Base-by-base conservation (phyloP, 1,140 invertebrate genomes). In the Tenebrio molitor region DNA sequence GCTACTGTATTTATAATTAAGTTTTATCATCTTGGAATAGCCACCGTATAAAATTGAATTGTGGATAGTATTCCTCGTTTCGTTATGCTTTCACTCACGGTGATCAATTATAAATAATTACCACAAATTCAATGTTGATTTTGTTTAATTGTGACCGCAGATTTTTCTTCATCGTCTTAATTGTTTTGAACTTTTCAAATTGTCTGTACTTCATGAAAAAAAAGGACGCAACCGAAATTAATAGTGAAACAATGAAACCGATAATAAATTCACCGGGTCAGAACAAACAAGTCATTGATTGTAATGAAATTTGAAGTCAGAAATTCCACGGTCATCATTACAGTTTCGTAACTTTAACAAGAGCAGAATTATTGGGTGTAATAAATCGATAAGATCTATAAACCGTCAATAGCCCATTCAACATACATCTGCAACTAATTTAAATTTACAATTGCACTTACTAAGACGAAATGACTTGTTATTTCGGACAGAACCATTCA, bases 41-140 rank as follows among this genome's bases (percentile, higher is more conserved):
- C 29, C 50, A 58, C 23, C n/a, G 50, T 58, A 29, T 14, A 58
- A 58, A 58, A 58, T 58, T 58, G 50, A 58, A 58, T 58, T 15
- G 50, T 58, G 23, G 50, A 58, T 58, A 21, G 23, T 58, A 58
- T 29, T 58, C 29, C 50, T 25, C 64, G 44, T 66, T 66, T 66
- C 33, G 64, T 66, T 66, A 66, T 66, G 64, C 64, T 66, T 66
- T 66, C 64, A 66, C 64, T 65, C 33, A 39, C 42, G 42, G 64
- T 36, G 21, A 66, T 66, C 64, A 36, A 34, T 66, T 66, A 66
- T 66, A 66, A 66, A 66, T 66, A 66, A 66, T 66, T 42, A 66
- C 36, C 36, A 44, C 25, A 36, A 42, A 25, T 41, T 19, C 19
- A 66, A n/a, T 66, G 42, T 44, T 66, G 42, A 44, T 66, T 39